Evolutionary conservation across 37 sponge, comb jelly and placozoan species (phyloP).

Genomic region (Petrosia ficiformis): DNA sequence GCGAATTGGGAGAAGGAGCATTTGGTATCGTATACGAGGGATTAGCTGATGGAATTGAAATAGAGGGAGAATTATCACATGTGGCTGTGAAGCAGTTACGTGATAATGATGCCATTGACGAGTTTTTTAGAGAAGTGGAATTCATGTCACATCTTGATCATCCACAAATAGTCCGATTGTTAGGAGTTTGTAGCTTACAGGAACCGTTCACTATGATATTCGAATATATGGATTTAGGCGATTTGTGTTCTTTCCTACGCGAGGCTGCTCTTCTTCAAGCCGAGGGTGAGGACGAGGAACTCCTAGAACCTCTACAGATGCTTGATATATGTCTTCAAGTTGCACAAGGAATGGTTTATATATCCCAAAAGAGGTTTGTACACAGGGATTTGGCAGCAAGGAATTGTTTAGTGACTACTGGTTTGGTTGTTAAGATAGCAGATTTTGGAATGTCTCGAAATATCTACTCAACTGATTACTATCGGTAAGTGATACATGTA

Average conservation of each 20-base stretch:
- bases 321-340: constrained; percentile 24
- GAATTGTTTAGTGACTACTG: constrained; percentile 51
- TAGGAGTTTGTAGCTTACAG: constrained; percentile 41
- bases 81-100: constrained; percentile 63
- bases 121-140: constrained; percentile 58
- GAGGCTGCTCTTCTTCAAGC: constrained; percentile 21
- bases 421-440: constrained; percentile 57
- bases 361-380: constrained; percentile 30
- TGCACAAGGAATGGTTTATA: constrained; percentile 53
- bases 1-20: constrained; percentile 55
- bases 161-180: constrained; percentile 31
- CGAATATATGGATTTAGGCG: constrained; percentile 65
- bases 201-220: constrained; percentile 59
- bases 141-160: constrained; percentile 56
- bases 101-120: constrained; percentile 3
- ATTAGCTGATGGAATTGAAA: constrained; percentile 15
- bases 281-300: constrained; percentile 3
- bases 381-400: constrained; percentile 61
- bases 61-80: not conserved
- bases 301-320: constrained; percentile 22
- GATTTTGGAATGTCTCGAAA: constrained; percentile 64
- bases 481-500: constrained; percentile 25
- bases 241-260: constrained; percentile 44
- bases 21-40: constrained; percentile 67
- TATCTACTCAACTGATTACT: constrained; percentile 32